These are phyloP conservation scores for Oncopeltus fasciatus DNA, from an alignment of 1,140 invertebrate genomes.

Conservation along the genomic window DNA sequence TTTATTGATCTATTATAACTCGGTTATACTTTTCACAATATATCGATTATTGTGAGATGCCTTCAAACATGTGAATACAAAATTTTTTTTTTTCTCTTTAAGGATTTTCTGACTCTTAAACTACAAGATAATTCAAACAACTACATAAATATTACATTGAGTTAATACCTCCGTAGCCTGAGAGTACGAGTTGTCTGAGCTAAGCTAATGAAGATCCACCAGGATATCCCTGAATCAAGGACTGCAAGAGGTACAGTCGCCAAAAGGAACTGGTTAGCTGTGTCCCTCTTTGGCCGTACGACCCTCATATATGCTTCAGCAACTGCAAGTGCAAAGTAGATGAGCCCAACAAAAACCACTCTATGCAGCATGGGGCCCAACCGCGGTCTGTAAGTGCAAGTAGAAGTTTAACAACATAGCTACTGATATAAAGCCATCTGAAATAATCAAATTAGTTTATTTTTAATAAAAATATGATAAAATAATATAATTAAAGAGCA, in stretches of 20 bases:
- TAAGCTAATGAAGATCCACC: constrained; percentile 80
- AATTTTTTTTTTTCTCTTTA: too few relatives aligned
- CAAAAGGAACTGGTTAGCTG: constrained; percentile 49
- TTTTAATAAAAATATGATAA: too few relatives aligned
- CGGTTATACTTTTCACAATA: too few relatives aligned
- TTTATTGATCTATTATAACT: too few relatives aligned
- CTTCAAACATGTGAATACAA: too few relatives aligned
- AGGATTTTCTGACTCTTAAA: too few relatives aligned
- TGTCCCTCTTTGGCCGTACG: constrained; percentile 47
- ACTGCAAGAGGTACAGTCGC: constrained; percentile 58
- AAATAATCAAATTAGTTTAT: too few relatives aligned
- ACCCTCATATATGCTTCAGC: constrained; percentile 69
- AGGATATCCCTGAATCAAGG: constrained; percentile 54
- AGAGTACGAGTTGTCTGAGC: constrained; percentile 78
- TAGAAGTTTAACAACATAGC: too few relatives aligned
- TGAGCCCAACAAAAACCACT: constrained; percentile 61
- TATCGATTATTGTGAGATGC: too few relatives aligned
- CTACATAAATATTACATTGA: neutral
- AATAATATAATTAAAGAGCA: too few relatives aligned
- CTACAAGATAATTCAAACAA: too few relatives aligned
- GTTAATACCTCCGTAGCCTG: constrained; percentile 46
- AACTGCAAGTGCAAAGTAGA: constrained; percentile 71
- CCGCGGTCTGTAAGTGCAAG: constrained; percentile 45
- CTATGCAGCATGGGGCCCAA: constrained; percentile 72
- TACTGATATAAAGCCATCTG: too few relatives aligned